Evolutionary conservation across 2,797 vertebrate genomes (phyloP), one percentile per base, ranked within the genome.

Genomic region (Alectoris magna): DNA sequence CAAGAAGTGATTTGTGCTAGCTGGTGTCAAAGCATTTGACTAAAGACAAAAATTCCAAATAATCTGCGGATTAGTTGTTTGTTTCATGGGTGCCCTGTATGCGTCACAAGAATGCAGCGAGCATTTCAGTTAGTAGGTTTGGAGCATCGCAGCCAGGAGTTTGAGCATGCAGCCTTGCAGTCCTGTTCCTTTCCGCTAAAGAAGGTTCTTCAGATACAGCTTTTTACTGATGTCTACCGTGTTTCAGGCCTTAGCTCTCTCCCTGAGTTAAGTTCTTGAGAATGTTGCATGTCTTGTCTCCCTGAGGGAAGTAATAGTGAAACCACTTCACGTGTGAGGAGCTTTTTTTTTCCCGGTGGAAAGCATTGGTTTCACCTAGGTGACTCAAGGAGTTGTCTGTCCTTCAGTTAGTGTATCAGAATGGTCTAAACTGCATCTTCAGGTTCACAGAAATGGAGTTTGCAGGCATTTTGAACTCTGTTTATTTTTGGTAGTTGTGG

Each of bases 61-160:
- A 49, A 12, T 87, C 22, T 80, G 31, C 41, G 36, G 14, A 70
- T 44, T 2, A 43, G 34, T 31, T 75, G 9, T 66, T 76, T 39
- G 4, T 89, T 85, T 80, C 6, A 2, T 34, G 29, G 31, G 5
- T 76, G 31, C 18, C 9, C 72, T 63, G 23, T 60, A 31, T 48
- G 34, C 26, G 63, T 89, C 5, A 1, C 59, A 16, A 56, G 14
- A 71, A 14, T 60, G 34, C 31, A 71, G 10, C 7, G 5, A 93
- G n/a, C 41, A 38, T 76, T 72, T 66, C 71, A 73, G 21, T 39
- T 64, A 4, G 27, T 29, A 21, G 11, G 38, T 84, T 39, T 75
- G 48, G 31, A 83, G 19, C 7, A 23, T 49, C 10, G 43, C 9
- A 39, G n/a, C 38, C 0, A 0, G n/a, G 27, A 72, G 46, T 66